phyloP scores from a whole-genome alignment of 1,140 invertebrate species.

The Lamellibrachia luymesi region DNA sequence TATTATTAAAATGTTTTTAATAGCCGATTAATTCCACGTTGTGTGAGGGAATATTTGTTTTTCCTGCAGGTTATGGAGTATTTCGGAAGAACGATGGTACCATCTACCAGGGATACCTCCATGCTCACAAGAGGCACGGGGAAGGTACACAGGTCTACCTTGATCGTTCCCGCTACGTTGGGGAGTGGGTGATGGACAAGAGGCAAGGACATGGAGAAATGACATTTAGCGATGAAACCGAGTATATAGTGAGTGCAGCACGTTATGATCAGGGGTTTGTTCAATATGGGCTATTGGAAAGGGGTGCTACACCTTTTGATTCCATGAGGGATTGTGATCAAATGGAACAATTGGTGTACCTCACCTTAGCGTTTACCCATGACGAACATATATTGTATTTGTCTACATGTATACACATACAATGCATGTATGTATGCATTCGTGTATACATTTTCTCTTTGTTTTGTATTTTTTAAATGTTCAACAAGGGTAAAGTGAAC shows the following conservation, averaged over 20 bases:
- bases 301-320: too few species aligned
- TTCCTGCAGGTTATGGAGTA: constrained; percentile 45
- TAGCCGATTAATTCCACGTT: neutral
- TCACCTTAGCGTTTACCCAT: too few species aligned
- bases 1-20: too few species aligned
- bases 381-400: too few species aligned
- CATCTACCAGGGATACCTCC: constrained; percentile 49
- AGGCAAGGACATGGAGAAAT: constrained; percentile 53
- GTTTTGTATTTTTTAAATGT: too few species aligned
- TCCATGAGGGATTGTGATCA: too few species aligned
- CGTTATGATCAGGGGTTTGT: neutral
- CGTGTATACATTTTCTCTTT: too few species aligned
- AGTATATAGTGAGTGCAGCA: constrained; percentile 46
- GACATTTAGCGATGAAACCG: constrained; percentile 41
- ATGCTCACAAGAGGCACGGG: constrained; percentile 45
- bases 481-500: too few species aligned
- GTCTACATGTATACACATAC: too few species aligned
- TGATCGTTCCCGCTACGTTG: constrained; percentile 51
- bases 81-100: constrained; percentile 38
- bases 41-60: neutral
- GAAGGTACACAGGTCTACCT: constrained; percentile 47
- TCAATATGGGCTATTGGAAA: too few species aligned
- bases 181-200: constrained; percentile 50
- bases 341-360: too few species aligned
- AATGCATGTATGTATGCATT: neutral